Evolutionary conservation across 1,140 invertebrate species (phyloP), one percentile per base, ranked within the genome.

Genomic region (Dendrolimus kikuchii): DNA sequence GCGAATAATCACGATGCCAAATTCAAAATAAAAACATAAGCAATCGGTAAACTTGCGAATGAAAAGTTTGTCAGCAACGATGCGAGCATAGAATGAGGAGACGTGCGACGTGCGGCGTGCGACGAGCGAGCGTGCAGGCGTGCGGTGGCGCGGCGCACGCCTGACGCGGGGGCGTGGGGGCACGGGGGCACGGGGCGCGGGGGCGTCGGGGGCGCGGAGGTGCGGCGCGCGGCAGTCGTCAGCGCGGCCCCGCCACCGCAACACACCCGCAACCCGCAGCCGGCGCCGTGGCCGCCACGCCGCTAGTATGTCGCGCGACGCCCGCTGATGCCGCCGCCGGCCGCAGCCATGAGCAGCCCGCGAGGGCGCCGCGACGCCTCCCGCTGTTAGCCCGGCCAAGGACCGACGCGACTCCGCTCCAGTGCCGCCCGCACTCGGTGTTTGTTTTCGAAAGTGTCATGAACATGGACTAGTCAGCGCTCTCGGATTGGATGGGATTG

Each of bases 221-320:
- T 9, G 41, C 46, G 57, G 50, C 51, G 44, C 51, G 55, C 64
- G 60, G 57, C 64, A 62, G 60, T 66, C 42, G 8, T 36, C 58
- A 65, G 55, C 71, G 68, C 60, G 60, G 60, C 54, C 52, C 48
- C 42, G 52, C 47, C 42, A 5, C 7, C 5, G 10, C 46, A 38
- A 43, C 46, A 2, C 43, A 10, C 23, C 60, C 55, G 57, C 60
- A 62, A 58, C 62, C 39, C 10, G 36, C 52, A 64, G 53, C 71
- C 65, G 58, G 60, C 64, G 3, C 54, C 42, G 45, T 39, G 52
- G 40, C 50, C 7, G n/a, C 7, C 10, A 37, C 45, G 46, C 23
- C 23, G 23, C 23, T 40, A 42, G 50, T 42, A 2, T 51, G 40
- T 40, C 46, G 41, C 57, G 57, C 66, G 60, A 50, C 57, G 60